Base-by-base conservation (phyloP, 2,113 vertebrate genomes). In the Cynoglossus semilaevis region DNA sequence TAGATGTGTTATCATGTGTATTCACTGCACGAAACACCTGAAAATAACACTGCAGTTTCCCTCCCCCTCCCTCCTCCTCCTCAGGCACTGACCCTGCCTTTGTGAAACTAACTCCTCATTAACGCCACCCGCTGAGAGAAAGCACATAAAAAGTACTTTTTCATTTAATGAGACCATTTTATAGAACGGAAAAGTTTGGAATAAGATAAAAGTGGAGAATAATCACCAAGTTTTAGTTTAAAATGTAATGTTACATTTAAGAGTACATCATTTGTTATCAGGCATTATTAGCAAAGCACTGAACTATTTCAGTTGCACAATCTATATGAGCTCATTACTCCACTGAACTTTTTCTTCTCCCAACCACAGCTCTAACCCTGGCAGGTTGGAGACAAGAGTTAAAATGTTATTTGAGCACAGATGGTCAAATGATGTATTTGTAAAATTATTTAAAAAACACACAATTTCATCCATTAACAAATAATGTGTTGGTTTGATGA, bases 41-140 rank as follows among this genome's bases (percentile, higher is more conserved):
- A 69, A 56, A 70, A 51, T 14, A 29, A 52, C 58, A 67, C 57
- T 34, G 63, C 46, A 67, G n/a, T 34, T 15, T 13, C 44, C 51
- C 65, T 38, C 15, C 15, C 44, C 51, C 65, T 38, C 15, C 14
- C 49, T 17, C n/a, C 37, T 15, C 15, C 38, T 55, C 65, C 42
- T 17, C 58, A 63, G 41, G 38, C 58, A 11, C 41, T 17, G 51
- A 13, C 37, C 42, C 62, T 38, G 65, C 51, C 49, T 70, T 42
- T 37, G 50, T 70, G 67, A 37, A 75, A 47, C 43, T 12, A 72
- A 50, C 53, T 79, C 47, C 63, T 74, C 67, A 79, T 74, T 80
- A 82, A 73, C 61, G 70, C 64, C 63, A 79, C 63, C 56, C 62
- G 55, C 5, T 57, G 52, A 37, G 38, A 22, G 37, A 51, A 10